phyloP scores from a whole-genome alignment of 1,140 invertebrate genomes.

The Ostrea denselamellosa region DNA sequence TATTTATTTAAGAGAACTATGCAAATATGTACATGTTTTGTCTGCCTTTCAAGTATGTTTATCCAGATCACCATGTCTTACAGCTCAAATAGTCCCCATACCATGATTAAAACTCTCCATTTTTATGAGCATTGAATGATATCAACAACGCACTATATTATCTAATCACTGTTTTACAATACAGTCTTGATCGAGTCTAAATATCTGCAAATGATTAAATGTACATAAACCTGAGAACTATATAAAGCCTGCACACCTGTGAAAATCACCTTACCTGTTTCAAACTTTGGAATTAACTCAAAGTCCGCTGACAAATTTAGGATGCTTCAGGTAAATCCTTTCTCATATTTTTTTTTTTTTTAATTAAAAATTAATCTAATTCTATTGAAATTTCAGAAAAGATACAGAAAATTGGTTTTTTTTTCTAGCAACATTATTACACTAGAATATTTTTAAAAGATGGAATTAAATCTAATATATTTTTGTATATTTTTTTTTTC shows the following conservation, averaged over 20 bases:
- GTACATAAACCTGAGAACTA: neutral
- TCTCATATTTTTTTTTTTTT: too few species aligned
- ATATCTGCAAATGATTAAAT: conserved; percentile 7
- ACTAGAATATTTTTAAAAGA: too few species aligned
- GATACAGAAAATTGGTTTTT: too few species aligned
- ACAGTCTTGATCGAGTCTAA: neutral
- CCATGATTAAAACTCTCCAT: conserved; percentile 21
- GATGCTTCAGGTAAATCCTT: too few species aligned
- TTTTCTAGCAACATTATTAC: too few species aligned
- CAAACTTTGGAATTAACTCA: too few species aligned
- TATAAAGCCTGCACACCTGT: neutral
- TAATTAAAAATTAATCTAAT: too few species aligned
- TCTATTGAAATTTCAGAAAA: too few species aligned
- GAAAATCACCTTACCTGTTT: neutral
- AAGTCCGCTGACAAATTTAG: too few species aligned
- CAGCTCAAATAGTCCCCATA: conserved; percentile 12
- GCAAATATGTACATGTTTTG: conserved; percentile 32
- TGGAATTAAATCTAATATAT: too few species aligned
- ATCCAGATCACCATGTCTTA: neutral
- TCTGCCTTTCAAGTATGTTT: conserved; percentile 24
- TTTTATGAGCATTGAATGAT: neutral
- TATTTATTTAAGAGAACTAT: conserved; percentile 35
- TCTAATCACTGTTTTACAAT: conserved; percentile 29
- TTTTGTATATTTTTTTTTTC: too few species aligned
- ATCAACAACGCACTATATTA: conserved; percentile 30